Evolutionary conservation across 2,888 invertebrate species (phyloP), one percentile per base, ranked within the genome.

Genomic region (Meghimatium bilineatum): DNA sequence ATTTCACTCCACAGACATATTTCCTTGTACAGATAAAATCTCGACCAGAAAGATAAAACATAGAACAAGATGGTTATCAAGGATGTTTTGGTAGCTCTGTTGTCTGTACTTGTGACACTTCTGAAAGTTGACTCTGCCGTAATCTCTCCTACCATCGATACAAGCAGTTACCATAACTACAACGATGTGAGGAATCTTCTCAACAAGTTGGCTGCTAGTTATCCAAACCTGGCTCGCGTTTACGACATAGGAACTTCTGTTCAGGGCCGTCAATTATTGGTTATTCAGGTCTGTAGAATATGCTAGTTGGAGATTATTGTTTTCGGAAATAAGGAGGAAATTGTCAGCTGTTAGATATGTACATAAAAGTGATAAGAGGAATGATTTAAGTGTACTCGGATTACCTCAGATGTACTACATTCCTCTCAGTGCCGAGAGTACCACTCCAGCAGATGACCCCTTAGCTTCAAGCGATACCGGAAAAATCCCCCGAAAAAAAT

Each of bases 231-330:
- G 72, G 78, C 78, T 20, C 32, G 63, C 6, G 49, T 83, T 23
- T 93, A 93, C 85, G 89, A 91, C 88, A 96, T 98, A 87, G 99
- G 99, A 0, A 95, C 96, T 92, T 97, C 97, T 76, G 97, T 98
- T 10, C 94, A 97, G 92, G 96, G 96, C 0, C 94, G 97, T 85
- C 96, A 98, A 80, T 94, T 99, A 52, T 97, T 96, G 94, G 98
- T 98, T 0, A 93, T 99, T 95, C 96, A 87, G 96, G 97, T 96
- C 92, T 49, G 44, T 44, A 44, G 6, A 44, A 44, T 12, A 44
- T 44, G 44, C 5, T 5, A 44, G 44, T 44, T 44, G 44, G 12
- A 44, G 44, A 12, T 44, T 44, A n/a, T n/a, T n/a, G n/a, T n/a
- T n/a, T n/a, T n/a, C n/a, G n/a, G n/a, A n/a, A n/a, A n/a, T n/a